Evolutionary conservation across 2,113 vertebrate genomes (phyloP).

Genomic region (Lathamus discolor): DNA sequence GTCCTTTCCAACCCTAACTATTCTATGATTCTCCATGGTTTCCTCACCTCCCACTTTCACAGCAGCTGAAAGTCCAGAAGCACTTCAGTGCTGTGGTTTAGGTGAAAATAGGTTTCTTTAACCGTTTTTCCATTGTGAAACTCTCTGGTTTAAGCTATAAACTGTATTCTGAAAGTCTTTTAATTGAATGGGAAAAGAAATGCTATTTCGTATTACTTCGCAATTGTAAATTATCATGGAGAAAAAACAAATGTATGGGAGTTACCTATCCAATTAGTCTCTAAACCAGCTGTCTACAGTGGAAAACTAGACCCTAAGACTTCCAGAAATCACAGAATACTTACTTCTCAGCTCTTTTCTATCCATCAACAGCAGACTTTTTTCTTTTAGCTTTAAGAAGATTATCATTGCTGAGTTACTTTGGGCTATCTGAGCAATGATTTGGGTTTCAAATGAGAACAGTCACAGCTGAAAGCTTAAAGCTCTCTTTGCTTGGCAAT

Average conservation of each 20-base stretch:
- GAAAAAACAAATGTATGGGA: background rate
- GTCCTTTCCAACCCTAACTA: no score
- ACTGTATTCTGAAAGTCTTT: background rate
- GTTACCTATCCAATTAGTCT: background rate
- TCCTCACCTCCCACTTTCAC: background rate
- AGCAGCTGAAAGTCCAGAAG: background rate
- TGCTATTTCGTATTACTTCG: background rate
- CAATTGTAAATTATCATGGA: background rate
- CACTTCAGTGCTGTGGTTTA: background rate
- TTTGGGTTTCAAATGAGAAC: conserved; percentile 23
- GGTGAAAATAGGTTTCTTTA: background rate
- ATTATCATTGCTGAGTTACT: background rate
- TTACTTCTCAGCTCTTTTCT: background rate
- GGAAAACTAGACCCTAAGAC: background rate
- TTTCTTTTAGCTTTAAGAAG: background rate
- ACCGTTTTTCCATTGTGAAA: background rate
- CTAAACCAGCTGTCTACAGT: background rate
- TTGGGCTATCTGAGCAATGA: background rate
- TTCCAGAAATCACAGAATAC: background rate
- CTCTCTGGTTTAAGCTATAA: background rate
- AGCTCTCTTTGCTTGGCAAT: background rate
- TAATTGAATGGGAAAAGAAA: background rate
- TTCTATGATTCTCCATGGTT: background rate
- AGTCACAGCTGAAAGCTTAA: background rate
- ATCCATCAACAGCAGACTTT: background rate